A percentile compares a stretch with the other conserved stretches of the same genome.
Evolutionary conservation across 2,113 vertebrate species (phyloP).

Genomic region (Dicentrarchus labrax): DNA sequence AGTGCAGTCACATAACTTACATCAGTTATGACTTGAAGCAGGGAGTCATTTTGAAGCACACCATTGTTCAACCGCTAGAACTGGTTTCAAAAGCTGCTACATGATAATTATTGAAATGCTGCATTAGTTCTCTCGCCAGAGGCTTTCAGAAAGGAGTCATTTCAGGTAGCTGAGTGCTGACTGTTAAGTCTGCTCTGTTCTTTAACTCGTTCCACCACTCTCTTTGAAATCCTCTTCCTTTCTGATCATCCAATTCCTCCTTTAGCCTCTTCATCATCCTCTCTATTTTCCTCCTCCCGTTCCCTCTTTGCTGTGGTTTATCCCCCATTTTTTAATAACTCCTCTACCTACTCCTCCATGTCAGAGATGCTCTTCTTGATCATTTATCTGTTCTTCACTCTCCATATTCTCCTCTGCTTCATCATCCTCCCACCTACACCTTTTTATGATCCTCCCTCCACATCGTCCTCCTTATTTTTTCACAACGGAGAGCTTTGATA

Average conservation of each 20-base stretch:
- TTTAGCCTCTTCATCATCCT: not conserved
- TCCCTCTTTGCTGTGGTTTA: not conserved
- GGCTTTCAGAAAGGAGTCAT: not conserved
- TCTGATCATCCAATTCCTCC: too few species aligned
- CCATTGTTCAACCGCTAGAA: not conserved
- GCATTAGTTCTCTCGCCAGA: not conserved
- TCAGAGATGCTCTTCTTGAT: not conserved
- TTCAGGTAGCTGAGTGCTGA: not conserved
- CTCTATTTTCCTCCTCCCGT: too few species aligned
- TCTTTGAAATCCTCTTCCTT: too few species aligned
- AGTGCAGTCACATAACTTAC: not conserved
- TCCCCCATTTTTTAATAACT: not conserved
- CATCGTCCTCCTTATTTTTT: not conserved
- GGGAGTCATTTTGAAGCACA: not conserved
- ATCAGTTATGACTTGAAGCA: too few species aligned
- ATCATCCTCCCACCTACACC: not conserved
- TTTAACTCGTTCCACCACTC: too few species aligned
- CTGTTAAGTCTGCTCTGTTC: too few species aligned
- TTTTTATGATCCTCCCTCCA: not conserved
- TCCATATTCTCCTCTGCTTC: not conserved
- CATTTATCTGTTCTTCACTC: not conserved
- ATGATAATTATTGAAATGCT: not conserved
- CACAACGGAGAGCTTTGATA: not conserved
- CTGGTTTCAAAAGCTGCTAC: not conserved
- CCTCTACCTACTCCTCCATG: not conserved